Percentiles rank a stretch among this genome's conserved stretches.
Evolutionary conservation across 2,113 vertebrate genomes (phyloP).

Genomic region (Cyanoderma ruficeps): DNA sequence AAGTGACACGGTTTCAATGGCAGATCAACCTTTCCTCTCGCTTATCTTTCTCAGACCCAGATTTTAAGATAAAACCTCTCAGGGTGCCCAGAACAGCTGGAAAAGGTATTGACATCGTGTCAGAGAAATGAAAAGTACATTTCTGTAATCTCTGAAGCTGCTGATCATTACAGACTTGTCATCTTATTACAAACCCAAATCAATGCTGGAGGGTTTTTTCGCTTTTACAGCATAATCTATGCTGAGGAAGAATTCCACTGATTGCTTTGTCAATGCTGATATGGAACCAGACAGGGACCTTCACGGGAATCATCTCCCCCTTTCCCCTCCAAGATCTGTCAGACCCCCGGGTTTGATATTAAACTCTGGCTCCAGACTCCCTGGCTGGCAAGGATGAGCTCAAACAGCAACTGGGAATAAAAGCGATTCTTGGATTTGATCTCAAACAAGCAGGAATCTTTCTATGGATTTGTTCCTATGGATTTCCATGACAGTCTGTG

Average conservation of each 20-base stretch:
- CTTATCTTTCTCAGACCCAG: not conserved
- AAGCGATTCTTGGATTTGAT: accelerated
- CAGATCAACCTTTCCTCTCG: not conserved
- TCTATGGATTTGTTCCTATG: not conserved
- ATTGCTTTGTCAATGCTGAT: slow-evolving; percentile 45
- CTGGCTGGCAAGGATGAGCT: not conserved
- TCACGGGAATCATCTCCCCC: not conserved
- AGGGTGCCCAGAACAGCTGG: not conserved
- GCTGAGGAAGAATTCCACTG: slow-evolving; percentile 42
- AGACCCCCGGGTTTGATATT: not conserved
- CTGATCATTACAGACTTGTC: slow-evolving; percentile 61
- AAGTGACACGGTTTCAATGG: not conserved
- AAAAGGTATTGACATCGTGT: slow-evolving; percentile 52
- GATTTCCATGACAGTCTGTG: not conserved
- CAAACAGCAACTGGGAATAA: not conserved
- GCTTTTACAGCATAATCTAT: slow-evolving; percentile 60
- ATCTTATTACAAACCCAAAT: slow-evolving; percentile 67
- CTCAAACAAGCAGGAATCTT: not conserved
- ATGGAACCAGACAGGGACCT: not conserved
- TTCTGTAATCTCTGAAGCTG: slow-evolving; percentile 47
- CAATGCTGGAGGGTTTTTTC: slow-evolving; percentile 38
- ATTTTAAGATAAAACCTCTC: not conserved
- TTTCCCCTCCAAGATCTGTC: not conserved
- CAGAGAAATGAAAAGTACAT: slow-evolving; percentile 59
- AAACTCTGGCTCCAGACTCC: not conserved